A percentile compares a stretch with the other conserved stretches of the same genome.
Conservation (phyloP, 2,113 vertebrate species). For the Myrmecophaga tridactyla region DNA sequence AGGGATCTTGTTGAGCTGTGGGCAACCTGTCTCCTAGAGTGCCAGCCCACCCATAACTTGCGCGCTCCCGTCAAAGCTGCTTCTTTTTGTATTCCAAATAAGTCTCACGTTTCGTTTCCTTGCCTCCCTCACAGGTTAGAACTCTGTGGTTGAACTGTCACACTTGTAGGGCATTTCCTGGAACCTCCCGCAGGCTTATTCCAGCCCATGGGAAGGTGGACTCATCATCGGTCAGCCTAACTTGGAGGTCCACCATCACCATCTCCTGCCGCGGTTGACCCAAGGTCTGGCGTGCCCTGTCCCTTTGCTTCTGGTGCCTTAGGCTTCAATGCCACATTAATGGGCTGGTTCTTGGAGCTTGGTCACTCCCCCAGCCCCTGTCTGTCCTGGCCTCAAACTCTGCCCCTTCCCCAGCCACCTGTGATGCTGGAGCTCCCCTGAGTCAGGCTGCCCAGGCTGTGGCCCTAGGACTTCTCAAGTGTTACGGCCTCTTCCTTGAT, state of each 20-base stretch:
- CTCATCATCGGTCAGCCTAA: background rate
- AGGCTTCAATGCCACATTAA: background rate
- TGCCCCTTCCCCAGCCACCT: background rate
- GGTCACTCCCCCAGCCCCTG: background rate
- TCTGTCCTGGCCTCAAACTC: background rate
- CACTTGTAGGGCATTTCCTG: background rate
- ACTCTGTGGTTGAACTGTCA: background rate
- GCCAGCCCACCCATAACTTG: background rate
- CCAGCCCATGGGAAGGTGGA: background rate
- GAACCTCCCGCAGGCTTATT: background rate
- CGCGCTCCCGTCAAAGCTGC: background rate
- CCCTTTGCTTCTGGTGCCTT: background rate
- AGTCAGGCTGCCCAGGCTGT: background rate
- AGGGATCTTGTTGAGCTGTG: background rate
- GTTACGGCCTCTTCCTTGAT: background rate
- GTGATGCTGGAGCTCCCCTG: background rate
- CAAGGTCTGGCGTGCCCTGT: rapidly evolving
- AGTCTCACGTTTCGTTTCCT: rapidly evolving
- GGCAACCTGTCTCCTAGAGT: background rate
- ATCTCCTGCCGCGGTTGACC: background rate
- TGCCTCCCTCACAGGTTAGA: background rate
- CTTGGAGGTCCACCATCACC: rapidly evolving
- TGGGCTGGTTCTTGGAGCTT: background rate
- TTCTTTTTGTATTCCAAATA: background rate
- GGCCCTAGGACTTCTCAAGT: background rate